Evolutionary conservation across 2,888 invertebrate species (phyloP).

Genomic region (Agrotis puta): DNA sequence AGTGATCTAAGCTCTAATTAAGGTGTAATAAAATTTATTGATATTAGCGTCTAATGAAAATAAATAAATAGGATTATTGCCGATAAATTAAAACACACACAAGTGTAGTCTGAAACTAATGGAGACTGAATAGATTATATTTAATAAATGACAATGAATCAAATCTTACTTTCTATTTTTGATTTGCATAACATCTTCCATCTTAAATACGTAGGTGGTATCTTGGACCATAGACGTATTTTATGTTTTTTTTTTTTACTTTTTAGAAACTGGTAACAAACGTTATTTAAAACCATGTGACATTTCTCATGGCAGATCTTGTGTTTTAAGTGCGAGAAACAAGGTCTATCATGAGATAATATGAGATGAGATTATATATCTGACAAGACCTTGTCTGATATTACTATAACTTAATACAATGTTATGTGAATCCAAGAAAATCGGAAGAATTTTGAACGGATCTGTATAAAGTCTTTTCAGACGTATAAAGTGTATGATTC

Average conservation of each 20-base stretch:
- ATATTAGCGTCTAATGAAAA: slow-evolving; percentile 10
- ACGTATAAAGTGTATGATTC: background rate
- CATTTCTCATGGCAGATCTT: background rate
- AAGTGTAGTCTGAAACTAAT: slow-evolving; percentile 31
- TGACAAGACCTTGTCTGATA: background rate
- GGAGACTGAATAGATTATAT: slow-evolving; percentile 33
- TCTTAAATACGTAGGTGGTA: slow-evolving; percentile 39
- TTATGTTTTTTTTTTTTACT: background rate
- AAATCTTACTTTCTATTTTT: slow-evolving; percentile 62
- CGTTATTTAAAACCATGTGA: background rate
- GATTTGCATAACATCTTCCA: slow-evolving; percentile 60
- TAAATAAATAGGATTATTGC: slow-evolving; percentile 43
- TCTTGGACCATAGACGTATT: slow-evolving; percentile 1
- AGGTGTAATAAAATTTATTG: slow-evolving; percentile 10
- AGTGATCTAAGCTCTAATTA: too few species aligned
- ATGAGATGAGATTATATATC: background rate
- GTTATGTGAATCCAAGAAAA: background rate
- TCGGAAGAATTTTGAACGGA: background rate
- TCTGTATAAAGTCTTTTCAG: background rate
- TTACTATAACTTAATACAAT: background rate
- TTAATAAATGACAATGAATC: slow-evolving; percentile 28
- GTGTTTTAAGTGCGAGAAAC: background rate
- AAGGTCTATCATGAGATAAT: background rate
- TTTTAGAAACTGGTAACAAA: slow-evolving; percentile 1
- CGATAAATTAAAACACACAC: slow-evolving; percentile 22